A percentile compares a stretch with the other conserved stretches of the same genome.
Evolutionary conservation across 1,140 invertebrate genomes (phyloP).

Genomic region (Lepidurus apus): DNA sequence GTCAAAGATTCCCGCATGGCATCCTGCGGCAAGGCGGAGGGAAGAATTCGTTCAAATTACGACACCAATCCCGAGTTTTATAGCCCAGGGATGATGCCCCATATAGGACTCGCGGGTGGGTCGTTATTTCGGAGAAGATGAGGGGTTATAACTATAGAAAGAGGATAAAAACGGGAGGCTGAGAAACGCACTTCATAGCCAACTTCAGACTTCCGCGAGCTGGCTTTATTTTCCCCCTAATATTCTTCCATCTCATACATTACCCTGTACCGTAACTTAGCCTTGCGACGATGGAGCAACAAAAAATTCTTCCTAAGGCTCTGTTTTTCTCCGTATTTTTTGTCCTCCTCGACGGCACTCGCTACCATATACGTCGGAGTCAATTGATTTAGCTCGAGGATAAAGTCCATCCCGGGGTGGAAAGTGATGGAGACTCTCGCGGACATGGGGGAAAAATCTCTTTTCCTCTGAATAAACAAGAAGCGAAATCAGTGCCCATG

Average conservation of each 20-base stretch:
- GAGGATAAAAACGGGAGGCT: constrained; percentile 13
- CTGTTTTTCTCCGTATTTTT: too few relatives aligned
- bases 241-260: background rate
- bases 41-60: constrained; percentile 10
- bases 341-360: too few relatives aligned
- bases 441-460: background rate
- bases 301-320: too few relatives aligned
- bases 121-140: constrained; percentile 4
- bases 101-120: background rate
- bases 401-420: too few relatives aligned
- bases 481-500: background rate
- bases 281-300: too few relatives aligned
- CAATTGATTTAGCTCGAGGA: too few relatives aligned
- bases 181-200: background rate
- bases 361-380: too few relatives aligned
- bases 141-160: constrained; percentile 22
- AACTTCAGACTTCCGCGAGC: background rate
- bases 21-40: background rate
- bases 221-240: background rate
- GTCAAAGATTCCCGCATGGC: background rate
- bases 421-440: background rate
- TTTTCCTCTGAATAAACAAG: background rate
- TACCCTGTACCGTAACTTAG: background rate
- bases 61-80: constrained; percentile 15
- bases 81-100: background rate